Evolutionary conservation across 2,888 invertebrate species (phyloP).

Genomic region (Drosophila meridionalis): DNA sequence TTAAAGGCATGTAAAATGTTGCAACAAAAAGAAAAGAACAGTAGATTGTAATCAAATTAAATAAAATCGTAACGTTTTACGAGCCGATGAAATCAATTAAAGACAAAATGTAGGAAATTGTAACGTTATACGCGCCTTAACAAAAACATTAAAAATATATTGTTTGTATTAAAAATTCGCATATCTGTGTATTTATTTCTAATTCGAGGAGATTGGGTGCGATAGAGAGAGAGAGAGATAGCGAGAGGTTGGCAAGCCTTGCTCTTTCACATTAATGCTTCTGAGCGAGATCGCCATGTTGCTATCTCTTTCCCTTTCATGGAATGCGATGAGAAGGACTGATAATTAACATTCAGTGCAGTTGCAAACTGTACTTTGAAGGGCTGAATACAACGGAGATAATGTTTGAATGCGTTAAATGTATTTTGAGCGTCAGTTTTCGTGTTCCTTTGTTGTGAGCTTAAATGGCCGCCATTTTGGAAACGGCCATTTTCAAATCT

Average conservation of each 20-base stretch:
- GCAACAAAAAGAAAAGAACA: slow-evolving; percentile 21
- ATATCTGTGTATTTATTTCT: slow-evolving; percentile 9
- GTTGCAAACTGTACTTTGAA: neutral
- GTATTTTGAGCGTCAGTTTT: no score
- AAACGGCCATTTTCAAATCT: slow-evolving; percentile 19
- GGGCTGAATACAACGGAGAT: no score
- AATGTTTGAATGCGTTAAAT: neutral
- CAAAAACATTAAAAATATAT: slow-evolving; percentile 17
- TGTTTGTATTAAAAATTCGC: neutral
- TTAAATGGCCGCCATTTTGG: slow-evolving; percentile 40
- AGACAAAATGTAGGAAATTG: slow-evolving; percentile 25
- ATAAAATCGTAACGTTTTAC: slow-evolving; percentile 36
- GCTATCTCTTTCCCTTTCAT: slow-evolving; percentile 34
- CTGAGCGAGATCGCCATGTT: neutral
- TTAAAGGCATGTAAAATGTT: slow-evolving; percentile 70
- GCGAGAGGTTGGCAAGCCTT: neutral
- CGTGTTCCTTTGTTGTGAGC: neutral
- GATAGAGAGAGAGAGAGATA: neutral
- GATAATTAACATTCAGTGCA: neutral
- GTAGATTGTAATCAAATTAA: neutral
- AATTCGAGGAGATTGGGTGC: neutral
- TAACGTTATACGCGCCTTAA: slow-evolving; percentile 73
- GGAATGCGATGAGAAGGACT: neutral
- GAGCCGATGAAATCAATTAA: slow-evolving; percentile 5
- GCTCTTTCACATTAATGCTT: slow-evolving; percentile 25